Evolutionary conservation across 2,113 vertebrate genomes (phyloP), one percentile per base, ranked within the genome.

Genomic region (Ageneiosus marmoratus): DNA sequence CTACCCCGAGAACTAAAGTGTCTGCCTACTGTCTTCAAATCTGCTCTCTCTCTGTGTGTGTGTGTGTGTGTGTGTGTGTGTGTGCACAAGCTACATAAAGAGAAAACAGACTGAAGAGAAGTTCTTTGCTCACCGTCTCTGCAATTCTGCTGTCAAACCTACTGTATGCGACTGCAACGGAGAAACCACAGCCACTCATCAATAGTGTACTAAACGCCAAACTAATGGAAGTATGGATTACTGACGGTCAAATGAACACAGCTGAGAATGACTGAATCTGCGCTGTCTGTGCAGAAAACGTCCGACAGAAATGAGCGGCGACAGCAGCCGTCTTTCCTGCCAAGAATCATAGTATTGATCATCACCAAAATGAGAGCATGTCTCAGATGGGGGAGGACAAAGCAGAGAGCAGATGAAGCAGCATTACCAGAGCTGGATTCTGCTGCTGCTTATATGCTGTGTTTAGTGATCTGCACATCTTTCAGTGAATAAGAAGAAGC

Each of bases 1-100:
- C 90, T 89, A 89, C 89, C 89, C 86, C 55, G 89, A 89, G 92
- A 92, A 90, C 89, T 85, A 79, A 91, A 90, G 87, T 86, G 89
- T 88, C 89, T 91, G 88, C 91, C 91, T 89, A 89, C 89, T 78
- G 85, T 87, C 92, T 91, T 88, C 77, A 70, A 84, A 79, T 84
- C 83, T 82, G n/a, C n/a, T n/a, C n/a, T n/a, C n/a, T n/a, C n/a
- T n/a, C n/a, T n/a, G n/a, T n/a, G n/a, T n/a, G n/a, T n/a, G n/a
- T n/a, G n/a, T n/a, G n/a, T n/a, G n/a, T n/a, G n/a, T n/a, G n/a
- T n/a, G n/a, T n/a, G n/a, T n/a, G 74, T 80, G 48, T 60, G 81
- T 24, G 41, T 75, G 48, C n/a, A 77, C 24, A 5, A 20, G 53
- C 41, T 62, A 72, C 46, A 74, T 53, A 74, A 81, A 81, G 29